A percentile compares a stretch with the other conserved stretches of the same genome.
Conservation (phyloP, 2,113 vertebrate species). For the Amazona guildingii region DNA sequence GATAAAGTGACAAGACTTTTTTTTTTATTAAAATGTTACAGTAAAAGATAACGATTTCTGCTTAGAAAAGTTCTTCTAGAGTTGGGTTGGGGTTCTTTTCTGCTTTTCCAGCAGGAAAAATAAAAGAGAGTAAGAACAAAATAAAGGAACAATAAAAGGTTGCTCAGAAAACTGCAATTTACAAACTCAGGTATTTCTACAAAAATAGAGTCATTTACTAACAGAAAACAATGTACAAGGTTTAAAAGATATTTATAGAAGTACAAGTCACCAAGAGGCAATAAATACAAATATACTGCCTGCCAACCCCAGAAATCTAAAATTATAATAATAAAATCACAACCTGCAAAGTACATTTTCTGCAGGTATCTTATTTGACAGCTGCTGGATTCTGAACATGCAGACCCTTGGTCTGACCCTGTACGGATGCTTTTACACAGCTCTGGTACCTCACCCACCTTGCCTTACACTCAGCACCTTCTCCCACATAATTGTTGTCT, state of each 20-base stretch:
- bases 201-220: neutral
- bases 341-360: neutral
- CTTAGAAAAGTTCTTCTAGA: neutral
- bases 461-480: no score
- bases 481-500: neutral
- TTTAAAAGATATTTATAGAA: neutral
- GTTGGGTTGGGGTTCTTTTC: neutral
- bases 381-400: neutral
- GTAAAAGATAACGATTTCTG: neutral
- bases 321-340: neutral
- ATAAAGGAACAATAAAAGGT: neutral
- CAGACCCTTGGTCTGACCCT: neutral
- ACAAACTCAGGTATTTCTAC: neutral
- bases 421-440: neutral
- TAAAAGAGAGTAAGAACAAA: neutral
- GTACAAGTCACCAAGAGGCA: neutral
- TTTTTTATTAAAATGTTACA: neutral
- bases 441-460: fast-evolving
- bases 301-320: neutral
- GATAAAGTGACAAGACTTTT: neutral
- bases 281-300: neutral
- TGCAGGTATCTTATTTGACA: neutral
- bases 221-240: neutral
- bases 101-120: neutral
- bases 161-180: neutral